Conservation (phyloP, 2,888 invertebrate genomes). For the Neria commutata region DNA sequence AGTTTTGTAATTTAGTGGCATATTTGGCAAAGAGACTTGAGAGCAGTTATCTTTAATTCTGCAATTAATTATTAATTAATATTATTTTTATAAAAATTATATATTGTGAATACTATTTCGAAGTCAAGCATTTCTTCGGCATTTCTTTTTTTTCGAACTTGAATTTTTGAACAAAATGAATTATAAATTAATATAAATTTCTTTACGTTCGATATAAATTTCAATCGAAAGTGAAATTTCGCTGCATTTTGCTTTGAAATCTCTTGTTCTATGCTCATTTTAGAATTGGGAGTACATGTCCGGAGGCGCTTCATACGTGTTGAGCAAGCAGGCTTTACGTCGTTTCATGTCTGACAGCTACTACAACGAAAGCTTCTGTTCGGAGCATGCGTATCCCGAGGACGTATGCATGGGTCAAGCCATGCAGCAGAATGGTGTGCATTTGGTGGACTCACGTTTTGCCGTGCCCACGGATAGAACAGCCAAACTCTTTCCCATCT, state of each 20-base stretch:
- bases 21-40: too few relatives aligned
- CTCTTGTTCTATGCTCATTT: neutral
- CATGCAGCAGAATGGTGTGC: conserved; percentile 81
- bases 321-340: conserved; percentile 80
- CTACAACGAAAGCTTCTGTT: conserved; percentile 65
- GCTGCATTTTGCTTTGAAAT: too few relatives aligned
- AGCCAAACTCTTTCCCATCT: conserved; percentile 43
- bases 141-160: too few relatives aligned
- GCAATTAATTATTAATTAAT: too few relatives aligned
- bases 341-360: conserved; percentile 77
- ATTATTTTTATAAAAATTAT: too few relatives aligned
- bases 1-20: too few relatives aligned
- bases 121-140: too few relatives aligned
- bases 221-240: too few relatives aligned
- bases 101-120: too few relatives aligned
- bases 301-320: conserved; percentile 90
- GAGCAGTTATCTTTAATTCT: too few relatives aligned
- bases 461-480: conserved; percentile 33
- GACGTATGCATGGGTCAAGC: conserved; percentile 69
- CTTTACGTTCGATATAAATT: neutral
- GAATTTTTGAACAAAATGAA: too few relatives aligned
- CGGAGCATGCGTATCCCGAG: conserved; percentile 62
- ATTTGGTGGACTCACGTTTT: conserved; percentile 80
- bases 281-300: conserved; percentile 79
- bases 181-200: neutral